A percentile compares a stretch with the other conserved stretches of the same genome.
phyloP scores from a whole-genome alignment of 2,113 vertebrate genomes.

The Lucifuga dentata region DNA sequence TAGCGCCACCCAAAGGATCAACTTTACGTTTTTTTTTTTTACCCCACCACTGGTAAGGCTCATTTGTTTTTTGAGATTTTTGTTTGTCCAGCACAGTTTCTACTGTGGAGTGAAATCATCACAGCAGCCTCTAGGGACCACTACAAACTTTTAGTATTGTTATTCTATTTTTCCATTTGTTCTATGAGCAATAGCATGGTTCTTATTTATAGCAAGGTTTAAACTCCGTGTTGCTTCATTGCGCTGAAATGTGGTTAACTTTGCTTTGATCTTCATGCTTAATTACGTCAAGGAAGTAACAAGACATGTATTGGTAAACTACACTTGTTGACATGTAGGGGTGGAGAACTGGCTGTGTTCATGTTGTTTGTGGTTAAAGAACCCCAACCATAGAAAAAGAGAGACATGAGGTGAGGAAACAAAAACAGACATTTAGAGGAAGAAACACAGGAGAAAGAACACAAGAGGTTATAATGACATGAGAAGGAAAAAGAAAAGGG shows the following conservation, averaged over 20 bases:
- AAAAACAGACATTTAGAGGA: background rate
- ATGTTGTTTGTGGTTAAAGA: background rate
- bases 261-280: background rate
- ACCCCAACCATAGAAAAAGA: constrained; percentile 9
- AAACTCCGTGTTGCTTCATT: background rate
- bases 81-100: too few species aligned
- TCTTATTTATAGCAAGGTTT: background rate
- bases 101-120: too few species aligned
- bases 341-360: constrained; percentile 17
- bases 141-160: too few species aligned
- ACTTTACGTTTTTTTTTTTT: too few species aligned
- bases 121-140: too few species aligned
- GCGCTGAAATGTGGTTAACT: background rate
- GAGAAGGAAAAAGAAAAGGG: background rate
- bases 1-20: too few species aligned
- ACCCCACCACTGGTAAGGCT: too few species aligned
- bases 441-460: background rate
- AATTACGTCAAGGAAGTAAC: background rate
- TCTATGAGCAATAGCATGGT: background rate
- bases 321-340: background rate
- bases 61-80: too few species aligned
- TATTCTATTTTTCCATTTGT: background rate
- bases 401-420: background rate
- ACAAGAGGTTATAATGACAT: background rate
- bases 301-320: background rate